Evolutionary conservation across 2,113 vertebrate genomes (phyloP).

Genomic region (Lasiurus cinereus): DNA sequence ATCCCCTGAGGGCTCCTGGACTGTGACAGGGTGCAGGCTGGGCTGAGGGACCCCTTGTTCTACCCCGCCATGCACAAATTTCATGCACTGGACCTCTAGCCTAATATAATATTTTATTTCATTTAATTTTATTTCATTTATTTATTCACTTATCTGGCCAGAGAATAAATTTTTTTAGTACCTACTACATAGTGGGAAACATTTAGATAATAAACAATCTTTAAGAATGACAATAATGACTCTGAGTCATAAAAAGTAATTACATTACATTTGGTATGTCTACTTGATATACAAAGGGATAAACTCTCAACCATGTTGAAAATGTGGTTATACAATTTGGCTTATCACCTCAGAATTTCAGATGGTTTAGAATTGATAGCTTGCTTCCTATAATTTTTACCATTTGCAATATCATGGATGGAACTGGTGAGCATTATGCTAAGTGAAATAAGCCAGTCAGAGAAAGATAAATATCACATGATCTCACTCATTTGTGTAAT

Average conservation of each 20-base stretch:
- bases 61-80: no score
- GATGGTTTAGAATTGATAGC: background rate
- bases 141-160: background rate
- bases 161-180: background rate
- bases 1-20: no score
- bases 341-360: conserved; percentile 5
- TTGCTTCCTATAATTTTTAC: background rate
- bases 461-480: no score
- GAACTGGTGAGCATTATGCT: no score
- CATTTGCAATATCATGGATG: no score
- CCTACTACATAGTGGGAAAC: background rate
- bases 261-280: conserved; percentile 1
- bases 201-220: background rate
- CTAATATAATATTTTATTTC: background rate
- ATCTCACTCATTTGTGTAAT: no score
- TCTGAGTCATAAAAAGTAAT: background rate
- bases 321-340: background rate
- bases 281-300: background rate
- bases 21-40: no score
- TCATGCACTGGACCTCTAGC: no score
- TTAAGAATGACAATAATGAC: conserved; percentile 1
- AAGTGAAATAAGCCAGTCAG: no score
- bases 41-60: no score
- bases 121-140: conserved; percentile 22
- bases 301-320: background rate